Conservation (phyloP, 2,113 vertebrate genomes). For the Ia io region DNA sequence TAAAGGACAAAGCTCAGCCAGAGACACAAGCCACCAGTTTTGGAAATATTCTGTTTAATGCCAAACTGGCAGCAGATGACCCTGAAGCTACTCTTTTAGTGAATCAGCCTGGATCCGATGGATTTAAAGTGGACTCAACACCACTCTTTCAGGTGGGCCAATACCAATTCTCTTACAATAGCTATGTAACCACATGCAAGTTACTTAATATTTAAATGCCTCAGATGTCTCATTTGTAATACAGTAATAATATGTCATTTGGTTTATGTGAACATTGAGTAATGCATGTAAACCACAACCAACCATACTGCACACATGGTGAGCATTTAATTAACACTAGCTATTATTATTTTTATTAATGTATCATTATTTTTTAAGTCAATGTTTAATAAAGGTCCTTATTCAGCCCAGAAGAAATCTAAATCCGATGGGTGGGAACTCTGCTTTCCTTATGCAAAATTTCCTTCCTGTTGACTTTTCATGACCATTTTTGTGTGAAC, state of each 20-base stretch:
- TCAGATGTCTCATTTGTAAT: neutral
- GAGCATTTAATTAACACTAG: neutral
- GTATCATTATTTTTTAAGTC: neutral
- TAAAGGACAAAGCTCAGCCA: conserved; percentile 94
- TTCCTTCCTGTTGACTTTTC: neutral
- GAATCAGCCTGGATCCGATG: conserved; percentile 94
- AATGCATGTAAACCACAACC: accelerated
- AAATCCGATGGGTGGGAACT: neutral
- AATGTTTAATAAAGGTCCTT: neutral
- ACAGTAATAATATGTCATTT: no score
- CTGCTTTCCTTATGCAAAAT: neutral
- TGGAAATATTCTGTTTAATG: conserved; percentile 90
- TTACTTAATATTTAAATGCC: neutral
- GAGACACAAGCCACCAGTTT: conserved; percentile 92
- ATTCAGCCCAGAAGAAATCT: neutral
- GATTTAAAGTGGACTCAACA: conserved; percentile 92
- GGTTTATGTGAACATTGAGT: neutral
- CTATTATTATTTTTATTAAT: neutral
- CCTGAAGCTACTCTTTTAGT: conserved; percentile 89
- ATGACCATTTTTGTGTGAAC: neutral
- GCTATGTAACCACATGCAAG: no score
- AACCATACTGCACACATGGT: no score
- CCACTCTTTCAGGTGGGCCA: conserved; percentile 92
- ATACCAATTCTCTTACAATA: neutral
- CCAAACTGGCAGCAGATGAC: conserved; percentile 91